A percentile compares a stretch with the other conserved stretches of the same genome.
phyloP scores from a whole-genome alignment of 2,113 vertebrate genomes.

The Rattus rattus region DNA sequence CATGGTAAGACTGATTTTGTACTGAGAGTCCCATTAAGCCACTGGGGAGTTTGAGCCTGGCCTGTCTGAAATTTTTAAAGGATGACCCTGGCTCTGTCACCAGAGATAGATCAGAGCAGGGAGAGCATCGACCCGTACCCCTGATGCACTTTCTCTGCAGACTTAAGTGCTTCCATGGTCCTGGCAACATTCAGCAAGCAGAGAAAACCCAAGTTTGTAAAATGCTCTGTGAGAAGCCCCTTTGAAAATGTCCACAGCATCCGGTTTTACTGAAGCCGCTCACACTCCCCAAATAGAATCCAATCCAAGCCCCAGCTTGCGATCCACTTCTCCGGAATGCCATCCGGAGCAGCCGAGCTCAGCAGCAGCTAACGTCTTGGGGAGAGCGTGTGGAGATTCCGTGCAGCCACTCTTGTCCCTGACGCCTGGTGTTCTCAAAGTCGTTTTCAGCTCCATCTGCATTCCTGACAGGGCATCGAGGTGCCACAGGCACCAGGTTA shows the following conservation, averaged over 20 bases:
- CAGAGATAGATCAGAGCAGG: not conserved
- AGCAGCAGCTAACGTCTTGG: not conserved
- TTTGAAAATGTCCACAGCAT: not conserved
- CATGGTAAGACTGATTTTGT: not conserved
- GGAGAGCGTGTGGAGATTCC: not conserved
- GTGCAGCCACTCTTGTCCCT: accelerated
- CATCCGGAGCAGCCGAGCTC: not conserved
- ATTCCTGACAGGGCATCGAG: accelerated
- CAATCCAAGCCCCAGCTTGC: not conserved
- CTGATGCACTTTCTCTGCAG: accelerated
- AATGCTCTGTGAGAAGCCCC: not conserved
- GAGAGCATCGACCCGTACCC: not conserved
- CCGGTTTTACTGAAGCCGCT: not conserved
- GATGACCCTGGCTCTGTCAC: no score
- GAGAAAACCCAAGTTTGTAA: not conserved
- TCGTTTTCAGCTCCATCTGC: accelerated
- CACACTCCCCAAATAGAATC: not conserved
- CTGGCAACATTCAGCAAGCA: not conserved
- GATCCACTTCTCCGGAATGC: not conserved
- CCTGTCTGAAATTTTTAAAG: not conserved
- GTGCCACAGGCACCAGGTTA: not conserved
- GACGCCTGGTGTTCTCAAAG: not conserved
- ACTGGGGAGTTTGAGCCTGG: not conserved
- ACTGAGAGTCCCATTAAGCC: not conserved
- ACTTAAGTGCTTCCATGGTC: not conserved